phyloP scores from a whole-genome alignment of 2,797 vertebrate genomes.

The Zalophus californianus region DNA sequence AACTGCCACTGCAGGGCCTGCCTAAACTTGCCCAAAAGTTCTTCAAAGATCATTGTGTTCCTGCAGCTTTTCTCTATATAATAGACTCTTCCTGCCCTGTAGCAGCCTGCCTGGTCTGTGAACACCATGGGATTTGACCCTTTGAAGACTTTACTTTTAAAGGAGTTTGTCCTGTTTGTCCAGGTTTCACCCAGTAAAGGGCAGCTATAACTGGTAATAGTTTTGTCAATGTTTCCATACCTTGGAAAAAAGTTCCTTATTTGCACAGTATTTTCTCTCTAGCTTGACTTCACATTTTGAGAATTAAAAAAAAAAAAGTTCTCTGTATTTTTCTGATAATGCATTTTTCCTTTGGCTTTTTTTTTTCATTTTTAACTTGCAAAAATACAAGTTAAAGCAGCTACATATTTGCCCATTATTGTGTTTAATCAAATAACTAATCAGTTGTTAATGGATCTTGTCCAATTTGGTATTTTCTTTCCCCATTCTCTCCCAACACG shows the following conservation, averaged over 20 bases:
- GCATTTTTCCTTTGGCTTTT: not conserved
- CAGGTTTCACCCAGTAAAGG: slow-evolving; percentile 67
- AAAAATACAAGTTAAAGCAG: not conserved
- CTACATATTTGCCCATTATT: not conserved
- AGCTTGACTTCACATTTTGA: slow-evolving; percentile 27
- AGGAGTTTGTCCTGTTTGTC: slow-evolving; percentile 61
- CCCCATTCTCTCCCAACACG: not conserved
- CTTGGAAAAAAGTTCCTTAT: slow-evolving; percentile 43
- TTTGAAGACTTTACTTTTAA: slow-evolving; percentile 74
- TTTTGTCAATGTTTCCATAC: slow-evolving; percentile 63
- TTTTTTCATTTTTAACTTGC: slow-evolving; percentile 29
- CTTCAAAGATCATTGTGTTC: slow-evolving; percentile 65
- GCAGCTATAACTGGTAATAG: slow-evolving; percentile 52
- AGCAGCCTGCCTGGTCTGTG: slow-evolving; percentile 40
- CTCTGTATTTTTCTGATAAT: not conserved
- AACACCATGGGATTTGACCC: slow-evolving; percentile 60
- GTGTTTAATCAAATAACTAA: not conserved
- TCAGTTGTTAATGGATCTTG: not conserved
- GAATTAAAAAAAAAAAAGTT: not conserved
- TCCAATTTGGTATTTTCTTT: not conserved
- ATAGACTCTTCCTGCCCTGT: slow-evolving; percentile 50
- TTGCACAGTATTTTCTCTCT: slow-evolving; percentile 59
- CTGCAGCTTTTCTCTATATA: slow-evolving; percentile 52
- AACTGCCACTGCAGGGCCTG: not conserved
- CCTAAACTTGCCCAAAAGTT: not conserved